Evolutionary conservation across 2,888 invertebrate species (phyloP).

Genomic region (Dicyrtomina minuta): DNA sequence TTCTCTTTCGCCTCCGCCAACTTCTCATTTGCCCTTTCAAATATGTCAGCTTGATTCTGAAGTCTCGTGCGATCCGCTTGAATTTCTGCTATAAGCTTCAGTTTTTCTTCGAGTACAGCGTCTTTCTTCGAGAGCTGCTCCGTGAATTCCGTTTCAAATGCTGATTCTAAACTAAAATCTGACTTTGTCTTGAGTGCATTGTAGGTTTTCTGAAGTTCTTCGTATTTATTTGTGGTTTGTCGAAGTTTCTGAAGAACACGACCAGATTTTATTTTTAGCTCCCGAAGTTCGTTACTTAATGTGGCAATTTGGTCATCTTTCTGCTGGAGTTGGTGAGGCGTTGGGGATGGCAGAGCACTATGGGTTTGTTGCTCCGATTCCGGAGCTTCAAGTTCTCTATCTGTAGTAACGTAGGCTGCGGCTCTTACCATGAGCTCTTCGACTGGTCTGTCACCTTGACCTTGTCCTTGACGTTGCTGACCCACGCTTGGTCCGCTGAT

Average conservation of each 20-base stretch:
- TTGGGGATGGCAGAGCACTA: neutral
- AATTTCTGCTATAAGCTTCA: conserved; percentile 65
- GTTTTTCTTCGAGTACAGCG: conserved; percentile 65
- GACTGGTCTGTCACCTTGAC: neutral
- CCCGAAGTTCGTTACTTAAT: conserved; percentile 65
- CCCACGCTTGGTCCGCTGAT: conserved; percentile 12
- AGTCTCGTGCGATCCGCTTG: conserved; percentile 69
- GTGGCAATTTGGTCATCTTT: conserved; percentile 12
- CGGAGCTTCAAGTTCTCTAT: conserved; percentile 4
- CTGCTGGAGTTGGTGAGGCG: no score
- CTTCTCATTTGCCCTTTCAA: conserved; percentile 74
- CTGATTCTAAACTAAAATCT: conserved; percentile 69
- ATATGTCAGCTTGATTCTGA: conserved; percentile 70
- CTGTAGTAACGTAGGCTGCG: conserved; percentile 29
- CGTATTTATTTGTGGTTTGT: conserved; percentile 68
- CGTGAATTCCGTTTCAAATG: conserved; percentile 79
- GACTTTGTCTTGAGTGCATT: conserved; percentile 58
- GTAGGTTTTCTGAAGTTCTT: conserved; percentile 55
- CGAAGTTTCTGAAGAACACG: conserved; percentile 82
- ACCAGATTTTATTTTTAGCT: conserved; percentile 69
- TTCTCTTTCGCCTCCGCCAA: conserved; percentile 78
- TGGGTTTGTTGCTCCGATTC: neutral
- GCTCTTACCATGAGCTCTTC: conserved; percentile 24
- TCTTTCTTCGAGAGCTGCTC: conserved; percentile 61
- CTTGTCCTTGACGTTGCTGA: neutral